phyloP scores from a whole-genome alignment of 2,113 vertebrate genomes.

The Bos javanicus region DNA sequence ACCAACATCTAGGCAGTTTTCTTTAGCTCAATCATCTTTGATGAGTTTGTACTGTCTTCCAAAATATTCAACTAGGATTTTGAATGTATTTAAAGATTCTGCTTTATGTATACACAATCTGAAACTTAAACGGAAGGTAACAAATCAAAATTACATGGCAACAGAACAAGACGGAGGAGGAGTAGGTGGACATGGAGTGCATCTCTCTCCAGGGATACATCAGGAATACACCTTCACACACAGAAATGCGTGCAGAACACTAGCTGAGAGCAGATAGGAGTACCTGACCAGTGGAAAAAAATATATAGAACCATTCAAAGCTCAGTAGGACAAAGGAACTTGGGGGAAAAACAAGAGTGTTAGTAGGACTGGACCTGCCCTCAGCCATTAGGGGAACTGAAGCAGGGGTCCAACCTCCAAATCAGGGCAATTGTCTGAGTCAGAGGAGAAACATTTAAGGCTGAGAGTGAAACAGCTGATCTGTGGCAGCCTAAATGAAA shows the following conservation, averaged over 20 bases:
- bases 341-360: not conserved
- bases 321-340: not conserved
- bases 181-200: not conserved
- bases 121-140: slow-evolving; percentile 54
- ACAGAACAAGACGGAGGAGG: not conserved
- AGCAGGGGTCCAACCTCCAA: not conserved
- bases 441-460: not conserved
- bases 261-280: not conserved
- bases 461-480: not conserved
- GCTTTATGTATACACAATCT: slow-evolving; percentile 29
- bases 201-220: not conserved
- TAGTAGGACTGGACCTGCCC: not conserved
- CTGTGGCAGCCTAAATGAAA: not conserved
- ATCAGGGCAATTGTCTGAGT: not conserved
- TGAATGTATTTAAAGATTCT: slow-evolving; percentile 52
- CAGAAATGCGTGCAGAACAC: not conserved
- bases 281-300: not conserved
- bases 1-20: slow-evolving; percentile 68
- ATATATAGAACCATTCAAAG: not conserved
- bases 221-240: not conserved
- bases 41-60: slow-evolving; percentile 67
- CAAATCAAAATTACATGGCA: slow-evolving; percentile 16
- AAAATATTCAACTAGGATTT: slow-evolving; percentile 56
- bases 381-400: not conserved
- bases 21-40: slow-evolving; percentile 67